Evolutionary conservation across 2,113 vertebrate genomes (phyloP), one percentile per base, ranked within the genome.

Genomic region (Oncorhynchus masou): DNA sequence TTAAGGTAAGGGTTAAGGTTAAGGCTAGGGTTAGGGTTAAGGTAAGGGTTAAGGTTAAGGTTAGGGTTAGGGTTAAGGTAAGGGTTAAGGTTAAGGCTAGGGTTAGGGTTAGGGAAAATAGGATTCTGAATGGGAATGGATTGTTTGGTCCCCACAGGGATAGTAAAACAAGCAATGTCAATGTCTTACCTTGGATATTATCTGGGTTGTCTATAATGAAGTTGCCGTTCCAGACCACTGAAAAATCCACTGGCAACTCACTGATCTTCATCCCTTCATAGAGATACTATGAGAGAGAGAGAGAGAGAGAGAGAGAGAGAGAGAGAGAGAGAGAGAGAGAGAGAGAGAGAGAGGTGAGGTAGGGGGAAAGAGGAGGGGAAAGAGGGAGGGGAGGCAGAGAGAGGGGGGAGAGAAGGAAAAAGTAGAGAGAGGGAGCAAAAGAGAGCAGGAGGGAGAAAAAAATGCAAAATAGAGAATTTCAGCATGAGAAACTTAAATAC

Each of bases 131-230:
- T 51, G 7, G 3, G 24, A 66, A 66, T n/a, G 4, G 29, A 12
- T 24, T 54, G 11, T 51, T 51, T 15, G 4, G 25, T 27, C 11
- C 24, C 0, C 11, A n/a, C 2, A 16, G 2, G 15, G 22, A 29
- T 16, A 12, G 24, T 27, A 45, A 22, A 27, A 34, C 13, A 7
- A n/a, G 70, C 24, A 16, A 16, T 22, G 45, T 3, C 7, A 5
- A 16, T 54, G 51, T 73, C 15, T 74, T 92, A 99, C 98, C 98
- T 96, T 96, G 95, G 84, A 99, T 94, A 39, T 96, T 92, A 88
- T 97, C 96, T 0, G 97, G 98, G 89, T 99, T 99, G 91, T 99
- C 97, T 6, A 99, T 99, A 76, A 99, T 95, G 62, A 99, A 99
- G 88, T 99, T 98, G 76, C 98, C 98, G 0, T 99, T 99, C 98